Conservation (phyloP, 2,113 vertebrate species). For the human region DNA sequence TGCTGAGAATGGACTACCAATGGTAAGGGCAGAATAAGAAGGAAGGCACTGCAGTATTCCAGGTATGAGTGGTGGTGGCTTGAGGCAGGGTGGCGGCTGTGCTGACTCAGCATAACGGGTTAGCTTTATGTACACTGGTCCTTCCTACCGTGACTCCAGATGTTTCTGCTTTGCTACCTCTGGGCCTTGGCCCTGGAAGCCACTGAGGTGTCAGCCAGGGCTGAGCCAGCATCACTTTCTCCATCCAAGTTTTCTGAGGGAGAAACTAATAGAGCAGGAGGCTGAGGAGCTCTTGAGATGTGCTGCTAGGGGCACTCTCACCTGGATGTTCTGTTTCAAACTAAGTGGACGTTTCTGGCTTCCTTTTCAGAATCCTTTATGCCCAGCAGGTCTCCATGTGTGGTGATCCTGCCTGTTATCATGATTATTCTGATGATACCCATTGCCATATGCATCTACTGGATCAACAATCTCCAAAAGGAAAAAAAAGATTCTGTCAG, state of each 20-base stretch:
- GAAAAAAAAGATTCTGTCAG: not conserved
- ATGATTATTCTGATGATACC: not conserved
- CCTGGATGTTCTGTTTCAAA: not conserved
- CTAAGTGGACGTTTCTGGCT: not conserved
- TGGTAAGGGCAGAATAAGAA: not conserved
- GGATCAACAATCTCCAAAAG: conserved; percentile 38
- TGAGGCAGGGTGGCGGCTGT: no score
- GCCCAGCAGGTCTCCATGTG: conserved; percentile 16
- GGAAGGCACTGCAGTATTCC: not conserved
- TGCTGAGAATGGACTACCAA: not conserved
- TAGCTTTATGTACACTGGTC: not conserved
- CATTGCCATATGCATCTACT: not conserved
- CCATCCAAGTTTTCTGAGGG: not conserved
- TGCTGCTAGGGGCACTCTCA: not conserved
- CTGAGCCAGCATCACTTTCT: not conserved
- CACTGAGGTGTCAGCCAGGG: not conserved
- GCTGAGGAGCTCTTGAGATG: not conserved
- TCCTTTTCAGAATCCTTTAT: conserved; percentile 33
- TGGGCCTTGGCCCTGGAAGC: not conserved
- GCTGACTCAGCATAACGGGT: not conserved
- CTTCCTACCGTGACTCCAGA: not conserved
- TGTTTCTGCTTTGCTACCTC: not conserved
- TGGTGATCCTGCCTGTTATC: not conserved
- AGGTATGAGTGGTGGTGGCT: not conserved
- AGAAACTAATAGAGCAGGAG: not conserved